Percentiles rank a stretch among this genome's conserved stretches.
These are phyloP conservation scores for Catocala sponsa DNA, from an alignment of 2,888 invertebrate genomes.

Conservation along the genomic window DNA sequence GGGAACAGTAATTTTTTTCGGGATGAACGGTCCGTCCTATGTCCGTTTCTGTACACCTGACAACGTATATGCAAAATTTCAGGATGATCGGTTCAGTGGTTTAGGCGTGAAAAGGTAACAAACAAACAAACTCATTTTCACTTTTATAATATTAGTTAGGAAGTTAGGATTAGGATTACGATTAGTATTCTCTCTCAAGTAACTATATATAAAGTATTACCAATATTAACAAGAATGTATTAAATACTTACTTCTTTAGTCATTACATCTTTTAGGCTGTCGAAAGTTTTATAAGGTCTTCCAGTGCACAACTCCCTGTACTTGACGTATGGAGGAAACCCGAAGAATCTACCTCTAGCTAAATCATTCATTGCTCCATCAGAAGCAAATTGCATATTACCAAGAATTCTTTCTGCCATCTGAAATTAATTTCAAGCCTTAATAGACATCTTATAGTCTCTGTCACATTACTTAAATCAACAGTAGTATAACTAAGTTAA, in stretches of 20 bases:
- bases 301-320: not conserved
- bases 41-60: too few species aligned
- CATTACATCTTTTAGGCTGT: not conserved
- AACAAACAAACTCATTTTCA: too few species aligned
- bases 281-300: not conserved
- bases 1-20: too few species aligned
- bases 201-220: not conserved
- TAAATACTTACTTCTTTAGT: constrained; percentile 1
- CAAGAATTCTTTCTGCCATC: constrained; percentile 3
- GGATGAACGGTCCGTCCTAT: too few species aligned
- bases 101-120: too few species aligned
- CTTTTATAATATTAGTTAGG: too few species aligned
- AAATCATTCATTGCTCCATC: constrained; percentile 3
- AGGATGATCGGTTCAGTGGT: too few species aligned
- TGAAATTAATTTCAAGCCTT: not conserved
- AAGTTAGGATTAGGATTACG: too few species aligned
- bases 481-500: not conserved
- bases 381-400: not conserved
- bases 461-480: not conserved
- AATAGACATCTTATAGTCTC: too few species aligned
- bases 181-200: too few species aligned
- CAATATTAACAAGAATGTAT: not conserved
- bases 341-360: not conserved
- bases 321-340: not conserved
- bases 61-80: too few species aligned